Conservation (phyloP, 1,140 invertebrate species). For the Colletes latitarsis region DNA sequence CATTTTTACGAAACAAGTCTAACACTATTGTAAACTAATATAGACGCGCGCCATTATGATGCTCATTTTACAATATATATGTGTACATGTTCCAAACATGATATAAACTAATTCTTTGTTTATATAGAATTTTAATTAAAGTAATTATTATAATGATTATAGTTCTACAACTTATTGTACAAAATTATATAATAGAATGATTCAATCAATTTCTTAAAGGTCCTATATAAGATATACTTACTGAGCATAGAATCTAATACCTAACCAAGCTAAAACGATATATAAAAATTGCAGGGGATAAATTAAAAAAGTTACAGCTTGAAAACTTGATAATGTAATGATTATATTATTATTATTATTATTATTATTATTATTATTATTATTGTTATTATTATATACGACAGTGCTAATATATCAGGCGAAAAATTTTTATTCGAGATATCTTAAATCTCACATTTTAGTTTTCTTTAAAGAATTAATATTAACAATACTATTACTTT, state of each 20-base stretch:
- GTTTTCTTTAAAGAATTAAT: constrained; percentile 11
- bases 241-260: background rate
- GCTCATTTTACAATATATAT: constrained; percentile 18
- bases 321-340: background rate
- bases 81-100: constrained; percentile 10
- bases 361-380: too few species aligned
- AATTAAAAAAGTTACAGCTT: constrained; percentile 2
- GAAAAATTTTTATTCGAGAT: constrained; percentile 11
- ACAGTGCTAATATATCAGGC: constrained; percentile 30
- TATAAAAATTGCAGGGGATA: background rate
- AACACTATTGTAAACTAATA: background rate
- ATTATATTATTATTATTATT: constrained; percentile 31
- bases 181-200: background rate
- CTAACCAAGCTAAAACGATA: background rate
- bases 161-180: background rate
- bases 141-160: background rate
- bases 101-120: constrained; percentile 29
- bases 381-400: background rate
- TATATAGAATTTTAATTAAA: constrained; percentile 21
- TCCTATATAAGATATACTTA: background rate
- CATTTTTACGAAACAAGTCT: background rate
- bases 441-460: constrained; percentile 15
- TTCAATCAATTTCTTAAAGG: background rate
- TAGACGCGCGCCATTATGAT: background rate
- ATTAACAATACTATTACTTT: constrained; percentile 25